Conservation (phyloP, 2,888 invertebrate species). For the Eudemis profundana region DNA sequence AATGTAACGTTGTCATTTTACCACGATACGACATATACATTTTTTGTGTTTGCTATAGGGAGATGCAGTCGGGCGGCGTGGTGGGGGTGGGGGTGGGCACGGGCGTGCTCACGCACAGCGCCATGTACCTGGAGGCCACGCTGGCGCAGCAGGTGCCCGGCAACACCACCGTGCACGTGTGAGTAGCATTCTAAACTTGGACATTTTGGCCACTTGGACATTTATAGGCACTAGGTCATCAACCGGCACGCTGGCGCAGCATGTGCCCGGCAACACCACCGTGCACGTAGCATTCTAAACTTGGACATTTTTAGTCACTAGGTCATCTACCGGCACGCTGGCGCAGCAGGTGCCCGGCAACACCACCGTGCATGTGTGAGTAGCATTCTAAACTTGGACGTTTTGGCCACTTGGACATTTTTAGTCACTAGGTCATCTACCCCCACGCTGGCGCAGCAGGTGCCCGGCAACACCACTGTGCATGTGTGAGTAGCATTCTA, state of each 20-base stretch:
- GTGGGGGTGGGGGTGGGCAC: constrained; percentile 65
- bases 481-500: too few species aligned
- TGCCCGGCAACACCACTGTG: too few species aligned
- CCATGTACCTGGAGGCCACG: constrained; percentile 83
- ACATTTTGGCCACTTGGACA: too few species aligned
- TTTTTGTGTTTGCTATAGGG: neutral
- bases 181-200: neutral
- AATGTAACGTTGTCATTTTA: too few species aligned
- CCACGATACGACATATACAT: too few species aligned
- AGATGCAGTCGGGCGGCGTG: constrained; percentile 52
- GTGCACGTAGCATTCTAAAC: too few species aligned
- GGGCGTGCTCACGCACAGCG: constrained; percentile 76
- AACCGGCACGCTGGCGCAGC: too few species aligned
- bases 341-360: constrained; percentile 85
- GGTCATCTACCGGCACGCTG: constrained; percentile 82
- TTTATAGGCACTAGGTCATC: too few species aligned
- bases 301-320: constrained; percentile 74
- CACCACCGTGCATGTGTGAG: constrained; percentile 80
- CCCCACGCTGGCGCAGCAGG: too few species aligned
- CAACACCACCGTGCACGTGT: constrained; percentile 83
- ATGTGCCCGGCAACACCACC: too few species aligned
- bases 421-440: too few species aligned
- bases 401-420: too few species aligned
- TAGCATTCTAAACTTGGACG: neutral
- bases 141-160: constrained; percentile 84